phyloP scores from a whole-genome alignment of 2,113 vertebrate genomes.

The Bubo blakistoni region DNA sequence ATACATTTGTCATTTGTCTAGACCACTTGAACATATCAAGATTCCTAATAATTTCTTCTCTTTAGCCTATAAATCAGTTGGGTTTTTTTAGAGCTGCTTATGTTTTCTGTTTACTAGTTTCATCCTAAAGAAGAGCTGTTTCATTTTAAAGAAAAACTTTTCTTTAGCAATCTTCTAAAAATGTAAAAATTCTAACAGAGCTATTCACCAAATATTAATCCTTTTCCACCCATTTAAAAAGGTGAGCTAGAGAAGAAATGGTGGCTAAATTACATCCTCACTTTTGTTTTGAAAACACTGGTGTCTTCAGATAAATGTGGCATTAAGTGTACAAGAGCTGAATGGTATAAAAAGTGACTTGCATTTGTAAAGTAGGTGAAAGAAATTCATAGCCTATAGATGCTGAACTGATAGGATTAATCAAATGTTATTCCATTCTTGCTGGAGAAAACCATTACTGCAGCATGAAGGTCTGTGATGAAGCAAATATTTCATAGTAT shows the following conservation, averaged over 20 bases:
- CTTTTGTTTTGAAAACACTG: neutral
- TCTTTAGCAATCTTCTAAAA: neutral
- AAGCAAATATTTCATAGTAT: neutral
- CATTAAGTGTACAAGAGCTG: neutral
- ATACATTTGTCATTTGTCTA: neutral
- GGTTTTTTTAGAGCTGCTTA: neutral
- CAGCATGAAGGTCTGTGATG: neutral
- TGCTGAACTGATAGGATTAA: neutral
- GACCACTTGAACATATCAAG: neutral
- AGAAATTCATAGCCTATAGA: neutral
- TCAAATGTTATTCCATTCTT: neutral
- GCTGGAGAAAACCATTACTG: neutral
- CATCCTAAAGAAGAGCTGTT: neutral
- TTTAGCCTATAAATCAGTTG: neutral
- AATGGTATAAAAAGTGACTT: neutral
- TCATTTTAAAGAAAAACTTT: neutral
- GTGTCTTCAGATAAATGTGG: neutral
- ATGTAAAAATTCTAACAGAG: fast-evolving
- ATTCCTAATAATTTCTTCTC: neutral
- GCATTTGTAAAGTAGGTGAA: neutral
- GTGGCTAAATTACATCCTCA: neutral
- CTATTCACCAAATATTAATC: neutral
- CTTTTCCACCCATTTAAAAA: neutral
- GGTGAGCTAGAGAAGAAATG: neutral
- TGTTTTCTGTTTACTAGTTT: neutral